These are phyloP conservation scores for Acleris sparsana DNA, from an alignment of 2,888 invertebrate genomes.

Conservation along the genomic window DNA sequence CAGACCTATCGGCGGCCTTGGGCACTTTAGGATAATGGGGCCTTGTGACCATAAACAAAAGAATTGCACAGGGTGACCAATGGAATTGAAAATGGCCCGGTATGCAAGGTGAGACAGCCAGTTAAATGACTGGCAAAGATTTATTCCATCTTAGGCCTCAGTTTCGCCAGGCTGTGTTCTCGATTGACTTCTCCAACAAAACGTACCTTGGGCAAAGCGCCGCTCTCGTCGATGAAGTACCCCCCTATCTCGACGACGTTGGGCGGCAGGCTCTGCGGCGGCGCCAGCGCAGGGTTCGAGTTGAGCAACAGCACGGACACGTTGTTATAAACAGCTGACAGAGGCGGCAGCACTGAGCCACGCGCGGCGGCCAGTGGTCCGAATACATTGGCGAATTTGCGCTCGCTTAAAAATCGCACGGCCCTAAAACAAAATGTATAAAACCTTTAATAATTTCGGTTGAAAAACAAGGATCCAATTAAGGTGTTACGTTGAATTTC, in stretches of 20 bases:
- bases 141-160: too few species aligned
- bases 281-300: constrained; percentile 33
- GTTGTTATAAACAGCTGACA: constrained; percentile 28
- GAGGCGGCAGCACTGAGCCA: constrained; percentile 30
- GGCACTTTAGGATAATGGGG: too few species aligned
- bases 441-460: too few species aligned
- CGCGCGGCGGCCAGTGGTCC: constrained; percentile 27
- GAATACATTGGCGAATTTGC: constrained; percentile 19
- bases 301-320: constrained; percentile 35
- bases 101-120: too few species aligned
- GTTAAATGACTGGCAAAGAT: too few species aligned
- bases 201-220: constrained; percentile 34
- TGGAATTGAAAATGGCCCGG: too few species aligned
- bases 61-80: too few species aligned
- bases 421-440: constrained; percentile 5
- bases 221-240: constrained; percentile 33
- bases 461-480: too few species aligned
- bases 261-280: constrained; percentile 33
- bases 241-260: constrained; percentile 38
- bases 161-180: too few species aligned
- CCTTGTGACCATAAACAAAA: too few species aligned
- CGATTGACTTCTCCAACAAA: background rate
- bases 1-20: too few species aligned
- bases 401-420: background rate
- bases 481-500: too few species aligned